A percentile compares a stretch with the other conserved stretches of the same genome.
Evolutionary conservation across 1,140 invertebrate species (phyloP).

Genomic region (Leptinotarsa texana): DNA sequence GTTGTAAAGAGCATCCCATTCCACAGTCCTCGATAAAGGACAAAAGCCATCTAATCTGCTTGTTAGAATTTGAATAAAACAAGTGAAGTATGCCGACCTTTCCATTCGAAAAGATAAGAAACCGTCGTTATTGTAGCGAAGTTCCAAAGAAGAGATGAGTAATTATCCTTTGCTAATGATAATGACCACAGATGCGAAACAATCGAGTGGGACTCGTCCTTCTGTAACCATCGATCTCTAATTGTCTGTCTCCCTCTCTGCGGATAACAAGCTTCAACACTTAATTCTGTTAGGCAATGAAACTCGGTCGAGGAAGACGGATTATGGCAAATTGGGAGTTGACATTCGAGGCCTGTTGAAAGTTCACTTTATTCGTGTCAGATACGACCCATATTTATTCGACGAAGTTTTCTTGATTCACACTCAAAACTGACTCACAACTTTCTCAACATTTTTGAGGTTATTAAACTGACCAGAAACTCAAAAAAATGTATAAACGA

Average conservation of each 20-base stretch:
- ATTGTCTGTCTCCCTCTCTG: conserved; percentile 6
- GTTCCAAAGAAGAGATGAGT: conserved; percentile 9
- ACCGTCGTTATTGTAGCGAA: conserved; percentile 9
- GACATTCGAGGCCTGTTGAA: neutral
- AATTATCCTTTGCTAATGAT: conserved; percentile 18
- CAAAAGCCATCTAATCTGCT: conserved; percentile 9
- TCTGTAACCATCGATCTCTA: neutral
- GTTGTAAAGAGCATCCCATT: neutral
- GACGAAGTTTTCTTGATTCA: no score
- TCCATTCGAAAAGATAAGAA: conserved; percentile 2
- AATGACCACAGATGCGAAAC: conserved; percentile 13
- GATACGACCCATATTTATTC: no score
- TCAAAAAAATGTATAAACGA: no score
- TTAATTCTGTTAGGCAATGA: conserved; percentile 7
- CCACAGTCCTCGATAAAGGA: neutral
- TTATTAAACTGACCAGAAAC: no score
- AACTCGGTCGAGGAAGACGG: neutral
- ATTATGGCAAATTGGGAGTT: conserved; percentile 1
- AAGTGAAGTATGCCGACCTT: neutral
- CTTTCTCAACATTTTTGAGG: no score
- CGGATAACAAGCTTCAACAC: neutral
- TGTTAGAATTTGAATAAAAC: conserved; percentile 15
- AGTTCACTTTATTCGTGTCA: neutral
- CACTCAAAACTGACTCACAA: no score
- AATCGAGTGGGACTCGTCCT: conserved; percentile 7